These are phyloP conservation scores for Torymus texanus DNA, from an alignment of 2,888 invertebrate genomes.

Conservation along the genomic window DNA sequence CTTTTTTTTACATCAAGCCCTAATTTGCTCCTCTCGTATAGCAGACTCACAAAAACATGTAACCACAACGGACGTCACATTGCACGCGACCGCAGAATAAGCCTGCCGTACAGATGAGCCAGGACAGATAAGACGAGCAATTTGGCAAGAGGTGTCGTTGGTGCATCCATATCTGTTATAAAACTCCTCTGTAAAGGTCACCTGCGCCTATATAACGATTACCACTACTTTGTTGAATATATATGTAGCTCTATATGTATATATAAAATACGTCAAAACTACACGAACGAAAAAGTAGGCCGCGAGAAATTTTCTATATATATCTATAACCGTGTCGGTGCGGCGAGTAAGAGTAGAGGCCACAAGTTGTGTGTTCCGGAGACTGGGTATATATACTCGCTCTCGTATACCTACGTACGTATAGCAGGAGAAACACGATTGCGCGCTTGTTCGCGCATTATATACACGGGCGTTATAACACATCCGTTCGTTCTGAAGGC, in stretches of 20 bases:
- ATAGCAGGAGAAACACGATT: conserved; percentile 43
- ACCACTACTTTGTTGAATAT: too few species aligned
- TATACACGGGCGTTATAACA: conserved; percentile 39
- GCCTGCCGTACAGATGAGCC: background rate
- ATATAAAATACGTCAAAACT: too few species aligned
- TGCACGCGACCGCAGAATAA: too few species aligned
- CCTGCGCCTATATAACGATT: background rate
- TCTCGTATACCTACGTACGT: too few species aligned
- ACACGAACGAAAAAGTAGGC: conserved; percentile 35
- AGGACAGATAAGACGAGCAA: conserved; percentile 33
- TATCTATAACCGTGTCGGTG: too few species aligned
- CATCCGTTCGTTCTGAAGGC: conserved; percentile 29
- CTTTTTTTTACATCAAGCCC: too few species aligned
- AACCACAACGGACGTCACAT: too few species aligned
- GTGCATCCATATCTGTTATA: conserved; percentile 16
- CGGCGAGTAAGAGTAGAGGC: too few species aligned
- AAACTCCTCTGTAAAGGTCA: conserved; percentile 38
- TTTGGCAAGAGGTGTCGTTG: conserved; percentile 41
- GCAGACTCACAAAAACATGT: too few species aligned
- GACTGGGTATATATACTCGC: too few species aligned
- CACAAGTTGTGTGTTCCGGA: conserved; percentile 11
- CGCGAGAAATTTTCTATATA: conserved; percentile 44
- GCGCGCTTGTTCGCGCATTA: conserved; percentile 49
- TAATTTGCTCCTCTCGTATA: too few species aligned
- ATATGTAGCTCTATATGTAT: too few species aligned